Conservation (phyloP, 2,113 vertebrate species). For the Gorilla gorilla region DNA sequence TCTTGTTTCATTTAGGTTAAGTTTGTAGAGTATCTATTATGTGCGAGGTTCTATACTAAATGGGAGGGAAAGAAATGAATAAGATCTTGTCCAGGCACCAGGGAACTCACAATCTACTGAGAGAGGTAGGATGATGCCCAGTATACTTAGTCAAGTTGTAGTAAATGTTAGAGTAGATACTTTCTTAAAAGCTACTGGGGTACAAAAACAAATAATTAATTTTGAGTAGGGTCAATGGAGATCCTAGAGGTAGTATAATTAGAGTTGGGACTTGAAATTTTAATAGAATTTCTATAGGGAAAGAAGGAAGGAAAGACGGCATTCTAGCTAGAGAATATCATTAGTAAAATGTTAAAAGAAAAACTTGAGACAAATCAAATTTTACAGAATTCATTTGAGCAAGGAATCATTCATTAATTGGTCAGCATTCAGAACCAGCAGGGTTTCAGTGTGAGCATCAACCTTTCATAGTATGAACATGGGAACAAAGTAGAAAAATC, state of each 20-base stretch:
- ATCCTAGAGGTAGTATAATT: background rate
- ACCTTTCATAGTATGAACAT: background rate
- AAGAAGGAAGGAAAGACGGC: background rate
- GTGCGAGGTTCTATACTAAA: background rate
- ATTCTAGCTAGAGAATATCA: background rate
- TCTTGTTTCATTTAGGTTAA: slow-evolving; percentile 4
- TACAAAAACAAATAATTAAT: background rate
- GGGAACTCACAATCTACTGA: background rate
- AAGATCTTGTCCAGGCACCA: background rate
- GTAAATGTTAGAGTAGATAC: background rate
- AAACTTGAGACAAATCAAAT: background rate
- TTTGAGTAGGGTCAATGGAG: background rate
- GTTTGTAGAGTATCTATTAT: background rate
- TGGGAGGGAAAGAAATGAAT: background rate
- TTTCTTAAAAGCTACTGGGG: background rate
- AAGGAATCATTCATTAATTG: background rate
- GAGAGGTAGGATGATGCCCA: background rate
- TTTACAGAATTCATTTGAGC: background rate
- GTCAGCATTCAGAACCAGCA: background rate
- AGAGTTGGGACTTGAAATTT: background rate
- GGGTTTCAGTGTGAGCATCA: background rate
- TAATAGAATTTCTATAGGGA: background rate
- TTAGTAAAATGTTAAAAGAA: background rate
- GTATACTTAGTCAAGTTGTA: background rate
- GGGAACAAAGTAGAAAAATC: background rate